phyloP scores from a whole-genome alignment of 2,113 vertebrate genomes.

The Callipepla californica region DNA sequence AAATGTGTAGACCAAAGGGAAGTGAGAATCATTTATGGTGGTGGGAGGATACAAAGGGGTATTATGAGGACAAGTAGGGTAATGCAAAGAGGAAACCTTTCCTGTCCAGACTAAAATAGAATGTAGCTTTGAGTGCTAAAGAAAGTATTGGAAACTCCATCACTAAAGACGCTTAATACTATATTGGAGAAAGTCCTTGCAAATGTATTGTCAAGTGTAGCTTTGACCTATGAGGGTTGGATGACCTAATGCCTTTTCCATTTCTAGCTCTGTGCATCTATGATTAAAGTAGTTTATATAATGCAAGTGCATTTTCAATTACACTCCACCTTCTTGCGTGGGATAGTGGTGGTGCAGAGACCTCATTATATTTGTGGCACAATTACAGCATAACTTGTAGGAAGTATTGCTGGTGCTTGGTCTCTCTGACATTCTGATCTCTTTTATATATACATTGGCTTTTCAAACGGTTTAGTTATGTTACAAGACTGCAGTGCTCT shows the following conservation, averaged over 20 bases:
- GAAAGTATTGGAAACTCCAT: constrained; percentile 24
- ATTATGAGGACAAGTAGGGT: constrained; percentile 34
- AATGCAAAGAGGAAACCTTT: constrained; percentile 30
- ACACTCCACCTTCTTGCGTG: constrained; percentile 53
- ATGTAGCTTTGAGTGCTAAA: neutral
- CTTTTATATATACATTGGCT: neutral
- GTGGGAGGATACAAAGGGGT: neutral
- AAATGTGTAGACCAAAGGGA: constrained; percentile 10
- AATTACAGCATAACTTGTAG: constrained; percentile 49
- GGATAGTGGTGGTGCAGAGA: constrained; percentile 49
- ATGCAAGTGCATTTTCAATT: constrained; percentile 59
- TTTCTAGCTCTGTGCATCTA: constrained; percentile 50
- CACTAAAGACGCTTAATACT: neutral
- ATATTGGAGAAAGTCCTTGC: neutral
- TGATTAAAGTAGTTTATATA: constrained; percentile 67
- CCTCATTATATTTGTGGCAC: constrained; percentile 61
- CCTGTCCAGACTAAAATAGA: constrained; percentile 19
- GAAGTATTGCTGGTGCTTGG: constrained; percentile 39
- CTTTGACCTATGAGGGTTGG: neutral
- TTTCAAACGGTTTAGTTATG: neutral
- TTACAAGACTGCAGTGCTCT: neutral
- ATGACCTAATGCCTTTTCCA: constrained; percentile 63
- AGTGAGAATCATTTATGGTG: neutral
- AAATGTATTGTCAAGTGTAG: neutral
- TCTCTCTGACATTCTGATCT: constrained; percentile 24